Percentiles rank a stretch among this genome's conserved stretches.
phyloP scores from a whole-genome alignment of 2,888 invertebrate species.

The Euzetes globulus region DNA sequence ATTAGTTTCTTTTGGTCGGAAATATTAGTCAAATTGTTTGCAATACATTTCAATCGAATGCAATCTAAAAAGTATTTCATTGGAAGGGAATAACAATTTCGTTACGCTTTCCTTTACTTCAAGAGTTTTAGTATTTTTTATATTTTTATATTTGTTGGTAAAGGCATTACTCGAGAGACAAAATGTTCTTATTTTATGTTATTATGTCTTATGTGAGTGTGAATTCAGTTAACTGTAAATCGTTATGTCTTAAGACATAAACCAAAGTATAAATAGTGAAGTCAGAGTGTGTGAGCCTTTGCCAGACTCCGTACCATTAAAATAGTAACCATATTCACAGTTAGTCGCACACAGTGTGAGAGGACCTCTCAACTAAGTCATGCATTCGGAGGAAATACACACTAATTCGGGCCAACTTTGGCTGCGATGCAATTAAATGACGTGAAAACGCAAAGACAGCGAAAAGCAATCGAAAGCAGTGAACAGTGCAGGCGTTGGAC shows the following conservation, averaged over 20 bases:
- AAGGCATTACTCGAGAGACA: conserved; percentile 16
- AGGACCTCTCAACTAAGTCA: conserved; percentile 8
- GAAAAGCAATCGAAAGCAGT: background rate
- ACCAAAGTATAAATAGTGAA: conserved; percentile 18
- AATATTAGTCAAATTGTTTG: conserved; percentile 2
- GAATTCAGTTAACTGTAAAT: conserved; percentile 29
- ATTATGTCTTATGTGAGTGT: conserved; percentile 13
- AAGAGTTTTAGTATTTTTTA: background rate
- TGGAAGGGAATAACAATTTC: background rate
- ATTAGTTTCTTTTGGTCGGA: background rate
- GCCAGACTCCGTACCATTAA: conserved; percentile 1
- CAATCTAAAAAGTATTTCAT: background rate
- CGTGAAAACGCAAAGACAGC: background rate
- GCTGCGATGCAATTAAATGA: conserved; percentile 13
- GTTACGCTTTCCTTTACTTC: background rate
- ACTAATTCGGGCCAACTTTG: conserved; percentile 16
- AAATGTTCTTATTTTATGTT: conserved; percentile 21
- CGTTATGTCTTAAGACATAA: conserved; percentile 28
- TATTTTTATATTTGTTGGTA: background rate
- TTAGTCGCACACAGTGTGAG: background rate
- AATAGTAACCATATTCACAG: conserved; percentile 25
- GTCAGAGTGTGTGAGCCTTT: background rate
- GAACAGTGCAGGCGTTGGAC: background rate
- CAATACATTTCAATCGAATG: background rate
- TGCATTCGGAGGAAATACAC: conserved; percentile 21